Evolutionary conservation across 2,797 vertebrate species (phyloP).

Genomic region (Syngnathus acus): DNA sequence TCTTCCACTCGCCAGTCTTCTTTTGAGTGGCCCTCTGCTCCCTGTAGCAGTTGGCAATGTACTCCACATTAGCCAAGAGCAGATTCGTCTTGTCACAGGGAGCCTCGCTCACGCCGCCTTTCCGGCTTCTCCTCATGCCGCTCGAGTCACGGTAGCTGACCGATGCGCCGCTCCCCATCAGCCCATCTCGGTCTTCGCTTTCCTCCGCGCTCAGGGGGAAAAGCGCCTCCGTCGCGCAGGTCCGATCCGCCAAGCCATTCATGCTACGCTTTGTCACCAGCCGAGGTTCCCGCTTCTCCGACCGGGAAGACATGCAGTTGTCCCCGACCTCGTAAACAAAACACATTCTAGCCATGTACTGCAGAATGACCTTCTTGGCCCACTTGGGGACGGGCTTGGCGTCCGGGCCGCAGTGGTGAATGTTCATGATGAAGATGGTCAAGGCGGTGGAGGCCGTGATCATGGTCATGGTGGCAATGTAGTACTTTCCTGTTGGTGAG

Average conservation of each 20-base stretch:
- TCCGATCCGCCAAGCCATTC: slow-evolving; percentile 52
- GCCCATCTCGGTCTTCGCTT: slow-evolving; percentile 52
- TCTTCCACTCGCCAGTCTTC: slow-evolving; percentile 83
- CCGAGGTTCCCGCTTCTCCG: slow-evolving; percentile 31
- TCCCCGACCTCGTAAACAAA: slow-evolving; percentile 83
- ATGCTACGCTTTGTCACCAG: slow-evolving; percentile 24
- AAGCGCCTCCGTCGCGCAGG: slow-evolving; percentile 31
- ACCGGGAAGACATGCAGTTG: slow-evolving; percentile 67
- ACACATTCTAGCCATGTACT: slow-evolving; percentile 79
- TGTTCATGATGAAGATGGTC: slow-evolving; percentile 90
- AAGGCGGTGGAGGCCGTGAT: slow-evolving; percentile 86
- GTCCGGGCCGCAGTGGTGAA: slow-evolving; percentile 86
- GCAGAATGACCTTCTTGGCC: slow-evolving; percentile 79
- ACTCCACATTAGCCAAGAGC: slow-evolving; percentile 72
- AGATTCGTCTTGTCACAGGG: slow-evolving; percentile 64
- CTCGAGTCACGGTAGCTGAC: neutral
- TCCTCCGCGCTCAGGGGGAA: slow-evolving; percentile 22
- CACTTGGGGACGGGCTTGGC: slow-evolving; percentile 81
- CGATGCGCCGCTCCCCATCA: slow-evolving; percentile 22
- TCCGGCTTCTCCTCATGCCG: slow-evolving; percentile 26
- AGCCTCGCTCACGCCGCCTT: slow-evolving; percentile 38
- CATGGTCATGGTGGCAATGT: slow-evolving; percentile 94
- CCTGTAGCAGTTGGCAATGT: slow-evolving; percentile 78
- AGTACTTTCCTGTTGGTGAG: slow-evolving; percentile 82
- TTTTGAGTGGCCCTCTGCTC: slow-evolving; percentile 78